Evolutionary conservation across 2,888 invertebrate species (phyloP).

Genomic region (Noctua janthe): DNA sequence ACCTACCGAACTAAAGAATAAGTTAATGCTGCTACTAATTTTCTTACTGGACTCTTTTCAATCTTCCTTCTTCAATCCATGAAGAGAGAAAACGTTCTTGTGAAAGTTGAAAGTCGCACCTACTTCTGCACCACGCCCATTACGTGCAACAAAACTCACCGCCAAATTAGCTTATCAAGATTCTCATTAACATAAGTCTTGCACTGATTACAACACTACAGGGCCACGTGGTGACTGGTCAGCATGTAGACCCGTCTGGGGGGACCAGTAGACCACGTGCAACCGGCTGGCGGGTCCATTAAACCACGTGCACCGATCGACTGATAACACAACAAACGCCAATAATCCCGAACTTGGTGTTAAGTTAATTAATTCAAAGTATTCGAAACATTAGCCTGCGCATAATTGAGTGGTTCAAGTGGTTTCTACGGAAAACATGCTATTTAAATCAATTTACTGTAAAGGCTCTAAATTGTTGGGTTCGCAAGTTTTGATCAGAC

Average conservation of each 20-base stretch:
- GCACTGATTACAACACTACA: constrained; percentile 13
- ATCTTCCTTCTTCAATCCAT: not conserved
- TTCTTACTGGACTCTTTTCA: not conserved
- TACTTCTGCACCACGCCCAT: not conserved
- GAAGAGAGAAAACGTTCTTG: not conserved
- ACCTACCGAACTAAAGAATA: not conserved
- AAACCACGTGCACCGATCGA: constrained; percentile 47
- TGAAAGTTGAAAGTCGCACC: not conserved
- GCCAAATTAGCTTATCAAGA: constrained; percentile 11
- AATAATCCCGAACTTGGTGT: constrained; percentile 33
- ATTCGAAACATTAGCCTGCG: constrained; percentile 47
- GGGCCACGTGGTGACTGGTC: constrained; percentile 28
- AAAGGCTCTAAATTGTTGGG: constrained; percentile 6
- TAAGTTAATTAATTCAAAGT: constrained; percentile 54
- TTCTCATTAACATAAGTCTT: constrained; percentile 14
- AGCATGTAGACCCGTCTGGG: constrained; percentile 21
- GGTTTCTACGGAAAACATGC: constrained; percentile 28
- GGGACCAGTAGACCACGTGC: constrained; percentile 21
- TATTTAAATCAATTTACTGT: constrained; percentile 34
- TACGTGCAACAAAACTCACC: not conserved
- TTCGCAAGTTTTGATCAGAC: constrained; percentile 1
- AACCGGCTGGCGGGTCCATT: constrained; percentile 17
- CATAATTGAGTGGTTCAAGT: constrained; percentile 51
- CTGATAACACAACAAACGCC: constrained; percentile 48
- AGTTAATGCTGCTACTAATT: not conserved